A percentile compares a stretch with the other conserved stretches of the same genome.
Conservation (phyloP, 2,888 invertebrate species). For the Hydraecia micacea region DNA sequence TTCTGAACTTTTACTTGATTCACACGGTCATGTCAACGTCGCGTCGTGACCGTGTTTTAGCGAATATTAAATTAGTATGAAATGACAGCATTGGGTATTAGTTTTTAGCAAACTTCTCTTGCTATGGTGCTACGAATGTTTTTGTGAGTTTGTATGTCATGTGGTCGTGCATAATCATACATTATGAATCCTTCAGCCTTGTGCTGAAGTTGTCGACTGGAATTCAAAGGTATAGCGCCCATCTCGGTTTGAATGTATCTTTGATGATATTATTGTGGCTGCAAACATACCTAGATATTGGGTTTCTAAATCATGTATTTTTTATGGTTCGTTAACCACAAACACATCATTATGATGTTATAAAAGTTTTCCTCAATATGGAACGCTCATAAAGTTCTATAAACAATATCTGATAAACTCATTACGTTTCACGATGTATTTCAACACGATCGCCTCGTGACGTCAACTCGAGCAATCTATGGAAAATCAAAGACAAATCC, state of each 20-base stretch:
- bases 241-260: neutral
- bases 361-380: slow-evolving; percentile 39
- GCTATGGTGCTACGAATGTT: neutral
- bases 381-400: slow-evolving; percentile 53
- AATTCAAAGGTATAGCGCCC: neutral
- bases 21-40: slow-evolving; percentile 10
- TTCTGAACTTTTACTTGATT: neutral
- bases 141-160: neutral
- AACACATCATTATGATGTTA: neutral
- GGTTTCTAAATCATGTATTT: neutral
- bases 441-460: slow-evolving; percentile 49
- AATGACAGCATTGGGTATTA: slow-evolving; percentile 14
- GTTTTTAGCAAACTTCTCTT: neutral
- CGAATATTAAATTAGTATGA: slow-evolving; percentile 15
- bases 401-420: slow-evolving; percentile 64
- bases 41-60: neutral
- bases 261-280: neutral
- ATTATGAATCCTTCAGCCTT: neutral
- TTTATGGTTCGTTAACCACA: slow-evolving; percentile 15
- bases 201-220: neutral
- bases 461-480: slow-evolving; percentile 50
- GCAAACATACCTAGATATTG: neutral
- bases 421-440: slow-evolving; percentile 57
- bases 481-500: slow-evolving; percentile 56
- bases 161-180: neutral